Evolutionary conservation across 2,888 invertebrate genomes (phyloP).

Genomic region (Caenorhabditis zanzibari): DNA sequence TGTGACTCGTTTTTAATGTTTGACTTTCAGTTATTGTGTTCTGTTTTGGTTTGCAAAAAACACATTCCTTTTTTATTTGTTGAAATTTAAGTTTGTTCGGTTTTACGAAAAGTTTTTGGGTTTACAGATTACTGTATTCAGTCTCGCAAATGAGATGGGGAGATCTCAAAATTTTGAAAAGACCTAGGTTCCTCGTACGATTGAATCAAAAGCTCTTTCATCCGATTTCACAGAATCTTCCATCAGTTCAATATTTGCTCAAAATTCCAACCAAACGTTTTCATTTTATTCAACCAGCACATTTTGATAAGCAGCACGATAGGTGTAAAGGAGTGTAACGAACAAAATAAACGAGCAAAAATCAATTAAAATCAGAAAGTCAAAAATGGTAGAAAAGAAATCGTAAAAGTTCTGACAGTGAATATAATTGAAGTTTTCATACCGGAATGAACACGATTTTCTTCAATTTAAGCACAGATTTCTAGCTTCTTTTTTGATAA

Average conservation of each 20-base stretch:
- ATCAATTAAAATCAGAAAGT: conserved; percentile 28
- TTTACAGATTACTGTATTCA: no score
- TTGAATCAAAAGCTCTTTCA: no score
- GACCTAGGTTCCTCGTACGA: no score
- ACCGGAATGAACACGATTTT: conserved; percentile 10
- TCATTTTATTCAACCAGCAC: conserved; percentile 11
- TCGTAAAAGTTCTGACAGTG: conserved; percentile 31
- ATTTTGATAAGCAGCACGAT: conserved; percentile 19
- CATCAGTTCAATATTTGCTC: conserved; percentile 42
- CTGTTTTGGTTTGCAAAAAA: conserved; percentile 15
- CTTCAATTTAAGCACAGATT: conserved; percentile 17
- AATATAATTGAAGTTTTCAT: conserved; percentile 16
- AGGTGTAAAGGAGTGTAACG: conserved; percentile 34
- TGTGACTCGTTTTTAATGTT: conserved; percentile 27
- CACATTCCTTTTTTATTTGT: neutral
- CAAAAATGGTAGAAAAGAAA: conserved; percentile 11
- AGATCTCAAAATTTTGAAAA: no score
- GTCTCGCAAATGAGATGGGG: no score
- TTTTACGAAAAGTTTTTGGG: neutral
- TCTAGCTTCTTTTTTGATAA: conserved; percentile 21
- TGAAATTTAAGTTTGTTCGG: neutral
- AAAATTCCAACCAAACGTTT: conserved; percentile 7
- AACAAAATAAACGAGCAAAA: conserved; percentile 46
- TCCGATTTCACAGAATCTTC: no score
- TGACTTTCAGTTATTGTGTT: conserved; percentile 31